These are phyloP conservation scores for Brachionus manjavacas DNA, from an alignment of 1,140 invertebrate genomes.

Conservation along the genomic window DNA sequence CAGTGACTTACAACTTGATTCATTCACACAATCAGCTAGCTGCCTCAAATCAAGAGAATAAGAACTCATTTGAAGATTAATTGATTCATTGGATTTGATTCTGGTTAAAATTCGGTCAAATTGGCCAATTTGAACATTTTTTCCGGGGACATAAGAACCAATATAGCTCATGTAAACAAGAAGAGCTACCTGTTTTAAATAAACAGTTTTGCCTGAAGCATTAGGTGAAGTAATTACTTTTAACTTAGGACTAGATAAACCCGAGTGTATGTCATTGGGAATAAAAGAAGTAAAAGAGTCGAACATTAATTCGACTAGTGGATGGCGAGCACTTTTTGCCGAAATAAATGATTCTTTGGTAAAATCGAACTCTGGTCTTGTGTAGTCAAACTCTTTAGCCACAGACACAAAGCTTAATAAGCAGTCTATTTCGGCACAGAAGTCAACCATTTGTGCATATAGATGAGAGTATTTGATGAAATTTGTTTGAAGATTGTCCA, in stretches of 20 bases:
- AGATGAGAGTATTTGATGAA: slow-evolving; percentile 47
- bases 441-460: slow-evolving; percentile 50
- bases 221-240: slow-evolving; percentile 56
- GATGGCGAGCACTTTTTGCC: slow-evolving; percentile 67
- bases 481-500: slow-evolving; percentile 32
- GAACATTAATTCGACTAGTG: slow-evolving; percentile 65
- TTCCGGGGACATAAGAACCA: slow-evolving; percentile 84
- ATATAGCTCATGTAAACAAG: slow-evolving; percentile 83
- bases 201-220: slow-evolving; percentile 60
- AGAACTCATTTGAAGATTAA: slow-evolving; percentile 83
- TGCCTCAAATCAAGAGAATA: slow-evolving; percentile 99
- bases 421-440: slow-evolving; percentile 50
- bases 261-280: slow-evolving; percentile 67
- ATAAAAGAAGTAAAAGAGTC: slow-evolving; percentile 65
- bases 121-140: slow-evolving; percentile 65
- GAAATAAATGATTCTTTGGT: slow-evolving; percentile 65
- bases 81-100: slow-evolving; percentile 84
- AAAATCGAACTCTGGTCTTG: slow-evolving; percentile 64
- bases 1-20: background rate
- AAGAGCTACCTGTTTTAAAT: slow-evolving; percentile 64
- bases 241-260: slow-evolving; percentile 59
- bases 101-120: slow-evolving; percentile 80
- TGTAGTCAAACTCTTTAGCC: slow-evolving; percentile 68
- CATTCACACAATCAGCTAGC: slow-evolving; percentile 74
- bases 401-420: slow-evolving; percentile 69